Evolutionary conservation across 2,113 vertebrate species (phyloP).

Genomic region (Cyanoderma ruficeps): DNA sequence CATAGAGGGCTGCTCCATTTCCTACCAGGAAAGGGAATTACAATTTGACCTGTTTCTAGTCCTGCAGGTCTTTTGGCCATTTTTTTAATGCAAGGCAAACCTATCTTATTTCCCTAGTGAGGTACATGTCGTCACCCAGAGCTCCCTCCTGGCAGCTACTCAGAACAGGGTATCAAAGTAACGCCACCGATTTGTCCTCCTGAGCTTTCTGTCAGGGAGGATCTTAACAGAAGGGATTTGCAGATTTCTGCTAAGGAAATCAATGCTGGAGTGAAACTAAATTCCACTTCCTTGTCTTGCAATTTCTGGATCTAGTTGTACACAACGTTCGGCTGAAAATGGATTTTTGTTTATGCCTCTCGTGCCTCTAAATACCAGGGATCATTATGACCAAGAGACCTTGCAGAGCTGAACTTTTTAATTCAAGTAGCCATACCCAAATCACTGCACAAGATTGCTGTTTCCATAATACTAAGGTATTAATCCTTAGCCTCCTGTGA

Average conservation of each 20-base stretch:
- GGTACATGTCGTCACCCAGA: not conserved
- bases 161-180: not conserved
- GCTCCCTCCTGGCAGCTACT: not conserved
- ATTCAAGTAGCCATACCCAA: conserved; percentile 8
- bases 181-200: fast-evolving
- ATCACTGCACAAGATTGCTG: not conserved
- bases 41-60: not conserved
- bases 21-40: not conserved
- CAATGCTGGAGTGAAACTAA: not conserved
- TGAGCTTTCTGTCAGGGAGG: not conserved
- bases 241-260: not conserved
- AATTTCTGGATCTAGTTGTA: not conserved
- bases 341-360: not conserved
- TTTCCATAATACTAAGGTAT: not conserved
- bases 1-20: not conserved
- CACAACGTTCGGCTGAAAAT: not conserved
- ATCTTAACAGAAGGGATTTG: not conserved
- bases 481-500: conserved; percentile 4
- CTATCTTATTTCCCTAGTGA: not conserved
- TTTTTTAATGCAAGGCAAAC: not conserved
- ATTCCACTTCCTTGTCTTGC: not conserved
- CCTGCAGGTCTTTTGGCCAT: not conserved
- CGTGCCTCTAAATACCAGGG: not conserved
- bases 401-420: not conserved
- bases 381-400: not conserved